A percentile compares a stretch with the other conserved stretches of the same genome.
Conservation (phyloP, 2,113 vertebrate genomes). For the Myrmecophaga tridactyla region DNA sequence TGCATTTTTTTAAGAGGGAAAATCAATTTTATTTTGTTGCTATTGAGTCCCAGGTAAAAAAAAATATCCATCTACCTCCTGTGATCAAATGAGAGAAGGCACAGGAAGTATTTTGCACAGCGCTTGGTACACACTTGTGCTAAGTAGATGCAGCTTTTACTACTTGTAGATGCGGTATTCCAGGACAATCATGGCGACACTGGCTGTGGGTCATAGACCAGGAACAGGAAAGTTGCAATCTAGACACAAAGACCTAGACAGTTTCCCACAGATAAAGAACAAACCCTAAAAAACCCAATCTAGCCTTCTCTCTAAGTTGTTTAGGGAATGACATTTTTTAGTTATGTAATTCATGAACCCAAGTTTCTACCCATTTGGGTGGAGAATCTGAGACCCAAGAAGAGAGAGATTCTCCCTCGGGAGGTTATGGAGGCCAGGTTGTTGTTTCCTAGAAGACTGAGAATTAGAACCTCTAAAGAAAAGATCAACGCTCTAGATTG, state of each 20-base stretch:
- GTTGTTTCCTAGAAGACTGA: neutral
- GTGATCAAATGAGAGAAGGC: neutral
- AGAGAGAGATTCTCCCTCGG: neutral
- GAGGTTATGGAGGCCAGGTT: neutral
- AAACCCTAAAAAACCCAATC: neutral
- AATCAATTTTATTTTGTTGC: neutral
- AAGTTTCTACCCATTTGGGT: neutral
- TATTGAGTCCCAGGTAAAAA: neutral
- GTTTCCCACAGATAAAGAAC: neutral
- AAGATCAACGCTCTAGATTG: neutral
- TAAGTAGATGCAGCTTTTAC: neutral
- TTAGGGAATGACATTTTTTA: neutral
- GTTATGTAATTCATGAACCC: neutral
- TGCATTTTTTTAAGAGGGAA: neutral
- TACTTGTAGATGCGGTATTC: neutral
- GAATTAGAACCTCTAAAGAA: neutral
- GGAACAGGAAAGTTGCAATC: neutral
- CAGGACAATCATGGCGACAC: no score
- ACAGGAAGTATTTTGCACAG: neutral
- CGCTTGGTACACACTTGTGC: neutral
- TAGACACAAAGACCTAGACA: no score
- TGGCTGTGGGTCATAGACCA: neutral
- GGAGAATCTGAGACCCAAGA: neutral
- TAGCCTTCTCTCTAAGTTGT: neutral
- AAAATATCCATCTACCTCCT: no score